These are phyloP conservation scores for Coendou prehensilis DNA, from an alignment of 2,797 vertebrate species.

Conservation along the genomic window DNA sequence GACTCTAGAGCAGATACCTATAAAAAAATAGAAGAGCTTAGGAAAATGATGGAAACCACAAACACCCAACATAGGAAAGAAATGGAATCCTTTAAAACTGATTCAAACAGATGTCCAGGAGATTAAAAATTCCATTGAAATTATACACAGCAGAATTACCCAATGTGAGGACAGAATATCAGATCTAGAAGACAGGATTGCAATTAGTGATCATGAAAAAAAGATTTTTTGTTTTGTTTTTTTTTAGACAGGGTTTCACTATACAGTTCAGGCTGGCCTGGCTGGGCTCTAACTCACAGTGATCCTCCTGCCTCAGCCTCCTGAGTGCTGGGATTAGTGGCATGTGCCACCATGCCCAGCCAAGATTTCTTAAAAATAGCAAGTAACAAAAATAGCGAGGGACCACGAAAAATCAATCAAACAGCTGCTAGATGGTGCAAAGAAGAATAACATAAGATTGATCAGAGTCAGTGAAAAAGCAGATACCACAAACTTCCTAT, in stretches of 20 bases:
- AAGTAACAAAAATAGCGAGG: too few species aligned
- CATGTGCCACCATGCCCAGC: background rate
- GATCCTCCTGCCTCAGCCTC: background rate
- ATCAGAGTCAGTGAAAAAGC: background rate
- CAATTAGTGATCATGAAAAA: background rate
- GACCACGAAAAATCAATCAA: background rate
- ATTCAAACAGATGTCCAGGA: background rate
- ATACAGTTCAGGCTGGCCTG: background rate
- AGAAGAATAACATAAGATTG: background rate
- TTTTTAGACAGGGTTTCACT: background rate
- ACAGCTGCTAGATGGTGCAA: background rate
- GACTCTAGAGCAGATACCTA: background rate
- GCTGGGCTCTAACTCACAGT: background rate
- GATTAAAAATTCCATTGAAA: background rate
- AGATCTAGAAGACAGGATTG: background rate
- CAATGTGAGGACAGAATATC: background rate
- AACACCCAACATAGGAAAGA: background rate
- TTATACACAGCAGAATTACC: background rate
- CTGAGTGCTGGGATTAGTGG: background rate
- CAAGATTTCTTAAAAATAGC: too few species aligned
- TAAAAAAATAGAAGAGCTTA: background rate
- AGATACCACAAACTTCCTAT: background rate
- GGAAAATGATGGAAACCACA: background rate
- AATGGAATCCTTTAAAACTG: background rate
- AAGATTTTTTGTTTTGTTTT: background rate